A percentile compares a stretch with the other conserved stretches of the same genome.
These are phyloP conservation scores for Ianthella basta DNA, from an alignment of 37 sponge, comb jelly and placozoan genomes.

Conservation along the genomic window DNA sequence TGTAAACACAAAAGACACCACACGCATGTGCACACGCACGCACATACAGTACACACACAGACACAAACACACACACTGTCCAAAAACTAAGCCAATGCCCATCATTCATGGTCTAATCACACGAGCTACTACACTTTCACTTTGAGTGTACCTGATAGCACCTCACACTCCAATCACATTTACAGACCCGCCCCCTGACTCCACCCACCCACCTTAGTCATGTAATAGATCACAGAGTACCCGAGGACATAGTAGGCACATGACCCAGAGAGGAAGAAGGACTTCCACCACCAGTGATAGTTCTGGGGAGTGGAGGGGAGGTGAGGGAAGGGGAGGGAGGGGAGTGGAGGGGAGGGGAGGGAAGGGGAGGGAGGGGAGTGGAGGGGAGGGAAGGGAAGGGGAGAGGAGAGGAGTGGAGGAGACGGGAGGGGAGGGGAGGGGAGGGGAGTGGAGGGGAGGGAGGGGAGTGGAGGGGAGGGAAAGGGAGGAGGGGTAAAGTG, in stretches of 20 bases:
- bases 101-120: too few species aligned
- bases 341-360: neutral
- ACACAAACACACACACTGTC: constrained; percentile 2
- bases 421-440: too few species aligned
- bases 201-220: constrained; percentile 73
- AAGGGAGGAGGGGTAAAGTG: too few species aligned
- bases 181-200: neutral
- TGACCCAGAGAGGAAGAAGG: constrained; percentile 87
- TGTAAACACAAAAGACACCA: neutral
- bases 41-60: neutral
- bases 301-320: constrained; percentile 39
- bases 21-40: constrained; percentile 8
- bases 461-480: too few species aligned
- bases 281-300: constrained; percentile 99
- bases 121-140: too few species aligned
- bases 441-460: too few species aligned
- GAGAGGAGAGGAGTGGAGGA: too few species aligned
- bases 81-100: neutral
- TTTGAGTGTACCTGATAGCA: neutral
- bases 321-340: neutral
- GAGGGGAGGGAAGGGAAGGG: too few species aligned
- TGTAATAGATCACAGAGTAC: constrained; percentile 92
- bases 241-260: constrained; percentile 88
- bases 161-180: neutral
- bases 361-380: too few species aligned